phyloP scores from a whole-genome alignment of 1,140 invertebrate genomes.

The Chelonus insularis region DNA sequence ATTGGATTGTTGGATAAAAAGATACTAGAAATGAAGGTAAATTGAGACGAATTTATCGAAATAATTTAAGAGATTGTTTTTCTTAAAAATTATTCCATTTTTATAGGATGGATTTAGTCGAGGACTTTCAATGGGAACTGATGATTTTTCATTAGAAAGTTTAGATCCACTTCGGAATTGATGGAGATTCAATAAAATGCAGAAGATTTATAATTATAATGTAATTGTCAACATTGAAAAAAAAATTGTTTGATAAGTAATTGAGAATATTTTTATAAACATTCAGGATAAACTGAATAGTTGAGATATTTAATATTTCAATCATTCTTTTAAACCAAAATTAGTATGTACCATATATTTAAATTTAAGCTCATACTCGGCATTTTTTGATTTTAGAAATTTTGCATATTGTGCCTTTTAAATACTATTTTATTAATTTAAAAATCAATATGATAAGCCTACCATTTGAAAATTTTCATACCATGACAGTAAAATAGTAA shows the following conservation, averaged over 20 bases:
- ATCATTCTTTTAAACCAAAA: conserved; percentile 8
- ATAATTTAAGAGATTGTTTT: not conserved
- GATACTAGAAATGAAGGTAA: conserved; percentile 81
- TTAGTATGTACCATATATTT: no score
- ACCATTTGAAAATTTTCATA: no score
- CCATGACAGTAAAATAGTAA: no score
- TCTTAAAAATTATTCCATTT: no score
- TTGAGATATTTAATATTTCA: not conserved
- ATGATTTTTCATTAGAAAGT: conserved; percentile 85
- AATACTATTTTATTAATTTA: no score
- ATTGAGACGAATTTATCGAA: not conserved
- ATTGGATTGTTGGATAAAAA: conserved; percentile 78
- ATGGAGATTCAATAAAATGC: conserved; percentile 25
- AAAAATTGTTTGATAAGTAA: conserved; percentile 10
- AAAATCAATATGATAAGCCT: no score
- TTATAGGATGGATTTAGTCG: conserved; percentile 81
- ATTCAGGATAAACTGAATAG: not conserved
- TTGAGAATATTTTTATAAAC: conserved; percentile 1
- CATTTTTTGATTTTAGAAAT: no score
- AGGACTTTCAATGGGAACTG: conserved; percentile 76
- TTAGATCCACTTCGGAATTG: conserved; percentile 73
- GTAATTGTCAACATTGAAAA: conserved; percentile 13
- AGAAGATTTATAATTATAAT: not conserved
- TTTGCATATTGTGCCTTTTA: no score
- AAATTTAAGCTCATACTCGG: no score